Base-by-base conservation (phyloP, 2,888 invertebrate species). In the Coenonympha arcania region DNA sequence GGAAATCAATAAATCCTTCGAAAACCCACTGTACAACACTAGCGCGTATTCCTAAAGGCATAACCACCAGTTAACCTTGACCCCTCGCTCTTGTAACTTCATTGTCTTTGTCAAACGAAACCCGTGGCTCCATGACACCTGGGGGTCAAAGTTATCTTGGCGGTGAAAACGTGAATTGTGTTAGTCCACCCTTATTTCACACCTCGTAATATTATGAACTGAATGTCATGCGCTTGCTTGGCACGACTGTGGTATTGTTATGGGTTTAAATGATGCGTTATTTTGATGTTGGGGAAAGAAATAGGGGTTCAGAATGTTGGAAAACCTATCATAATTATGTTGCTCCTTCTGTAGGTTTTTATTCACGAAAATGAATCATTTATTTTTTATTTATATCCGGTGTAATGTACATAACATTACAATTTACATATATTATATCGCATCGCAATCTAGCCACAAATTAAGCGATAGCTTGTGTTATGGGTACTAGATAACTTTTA, bases 91-190 rank as follows among this genome's bases (percentile, higher is more conserved):
- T 46, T 46, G 50, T 41, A 50, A 30, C 40, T 30, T 16, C 37
- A 53, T 53, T 53, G 53, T 53, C 31, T 53, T 50, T 33, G 19
- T 41, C 42, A 31, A 42, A 42, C 42, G 24, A 9, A 36, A 31
- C 37, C 13, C 20, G 13, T 15, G 43, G 30, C 31, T 31, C 31
- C 6, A 43, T 20, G 20, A 43, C 31, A 43, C 4, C 22, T 31
- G 31, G 31, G 15, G 43, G 20, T 20, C 43, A 20, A 13, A 43
- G 20, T 43, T 22, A 43, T 15, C 20, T 43, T 31, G 43, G 3
- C 31, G 31, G 15, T 15, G 20, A 15, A 11, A 41, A 16, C 39
- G 22, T 33, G 46, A 46, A 37, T 37, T 37, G 28, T 46, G 37
- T 37, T 16, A 24, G 26, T 6, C 30, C 31, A 28, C 33, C 48